phyloP scores from a whole-genome alignment of 2,113 vertebrate species.

The Mixornis gularis region DNA sequence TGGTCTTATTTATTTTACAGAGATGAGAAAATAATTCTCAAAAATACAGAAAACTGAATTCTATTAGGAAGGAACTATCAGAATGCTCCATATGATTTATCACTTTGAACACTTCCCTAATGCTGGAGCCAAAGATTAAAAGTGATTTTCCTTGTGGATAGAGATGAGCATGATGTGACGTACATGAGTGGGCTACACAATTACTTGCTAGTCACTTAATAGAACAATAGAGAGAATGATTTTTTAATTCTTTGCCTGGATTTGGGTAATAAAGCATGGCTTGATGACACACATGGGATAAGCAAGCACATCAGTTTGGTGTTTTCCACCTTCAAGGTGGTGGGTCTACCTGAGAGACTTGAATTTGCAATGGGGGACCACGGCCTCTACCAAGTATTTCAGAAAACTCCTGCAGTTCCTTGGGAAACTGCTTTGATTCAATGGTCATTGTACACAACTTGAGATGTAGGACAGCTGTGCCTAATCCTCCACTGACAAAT shows the following conservation, averaged over 20 bases:
- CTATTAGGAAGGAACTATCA: not conserved
- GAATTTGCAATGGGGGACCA: not conserved
- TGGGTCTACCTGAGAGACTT: not conserved
- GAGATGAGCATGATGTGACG: not conserved
- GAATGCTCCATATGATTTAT: not conserved
- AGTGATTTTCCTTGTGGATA: not conserved
- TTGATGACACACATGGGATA: not conserved
- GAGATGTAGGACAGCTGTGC: not conserved
- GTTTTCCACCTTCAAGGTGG: not conserved
- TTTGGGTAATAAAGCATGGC: not conserved
- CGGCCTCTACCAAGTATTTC: not conserved
- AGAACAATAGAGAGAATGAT: not conserved
- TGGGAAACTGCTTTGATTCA: not conserved
- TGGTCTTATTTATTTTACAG: not conserved
- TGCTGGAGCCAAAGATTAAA: not conserved
- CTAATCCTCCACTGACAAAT: not conserved
- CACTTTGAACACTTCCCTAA: not conserved
- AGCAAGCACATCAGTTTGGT: not conserved
- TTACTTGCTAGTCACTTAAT: slow-evolving; percentile 5
- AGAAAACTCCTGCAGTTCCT: not conserved
- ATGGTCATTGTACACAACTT: not conserved
- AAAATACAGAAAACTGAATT: slow-evolving; percentile 3
- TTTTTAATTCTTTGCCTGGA: not conserved
- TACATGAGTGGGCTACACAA: not conserved
- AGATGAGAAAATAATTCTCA: slow-evolving; percentile 8